Conservation (phyloP, 2,888 invertebrate species). For the Callinectes sapidus region DNA sequence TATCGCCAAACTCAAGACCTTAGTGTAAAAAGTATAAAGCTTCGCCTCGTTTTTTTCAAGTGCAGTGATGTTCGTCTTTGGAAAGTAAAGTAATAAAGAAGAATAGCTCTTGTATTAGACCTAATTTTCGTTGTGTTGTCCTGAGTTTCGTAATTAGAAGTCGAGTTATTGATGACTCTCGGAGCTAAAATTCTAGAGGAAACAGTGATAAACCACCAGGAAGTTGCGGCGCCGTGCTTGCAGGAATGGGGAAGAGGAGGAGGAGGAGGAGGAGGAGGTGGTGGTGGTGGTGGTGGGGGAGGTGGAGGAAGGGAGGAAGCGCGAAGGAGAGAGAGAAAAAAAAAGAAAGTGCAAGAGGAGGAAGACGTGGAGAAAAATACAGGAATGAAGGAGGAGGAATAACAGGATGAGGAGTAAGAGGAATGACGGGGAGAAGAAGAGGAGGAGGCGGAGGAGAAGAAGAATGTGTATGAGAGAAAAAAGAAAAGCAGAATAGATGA, state of each 20-base stretch:
- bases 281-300: too few relatives aligned
- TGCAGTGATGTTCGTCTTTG: background rate
- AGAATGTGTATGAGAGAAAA: background rate
- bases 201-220: conserved; percentile 3
- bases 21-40: background rate
- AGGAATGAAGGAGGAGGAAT: background rate
- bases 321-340: background rate
- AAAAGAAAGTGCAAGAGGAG: background rate
- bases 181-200: background rate
- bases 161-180: background rate
- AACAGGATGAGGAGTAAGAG: background rate
- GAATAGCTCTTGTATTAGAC: background rate
- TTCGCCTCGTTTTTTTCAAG: background rate
- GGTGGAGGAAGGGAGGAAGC: background rate
- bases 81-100: conserved; percentile 13
- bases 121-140: conserved; percentile 3
- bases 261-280: background rate
- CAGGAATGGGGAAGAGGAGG: background rate
- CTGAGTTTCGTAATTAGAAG: conserved; percentile 16
- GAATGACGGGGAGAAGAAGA: background rate
- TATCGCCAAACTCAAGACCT: background rate
- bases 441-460: background rate
- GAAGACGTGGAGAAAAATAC: background rate
- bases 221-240: background rate
- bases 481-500: background rate